Base-by-base conservation (phyloP, 2,113 vertebrate genomes). In the Cyanistes caeruleus region DNA sequence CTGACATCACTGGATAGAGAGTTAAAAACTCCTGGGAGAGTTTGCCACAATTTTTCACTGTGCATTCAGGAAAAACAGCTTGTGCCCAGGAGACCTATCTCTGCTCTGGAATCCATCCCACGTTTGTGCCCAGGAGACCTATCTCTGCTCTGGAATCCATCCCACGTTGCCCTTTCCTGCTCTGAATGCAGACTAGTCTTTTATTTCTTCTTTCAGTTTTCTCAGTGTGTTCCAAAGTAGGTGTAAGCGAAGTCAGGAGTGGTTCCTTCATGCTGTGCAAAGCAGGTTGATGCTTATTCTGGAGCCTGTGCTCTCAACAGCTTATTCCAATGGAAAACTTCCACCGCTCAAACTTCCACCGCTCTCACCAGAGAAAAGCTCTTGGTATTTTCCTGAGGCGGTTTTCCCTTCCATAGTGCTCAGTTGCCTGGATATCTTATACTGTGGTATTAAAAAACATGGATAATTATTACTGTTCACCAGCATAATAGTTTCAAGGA, bases 381-480 rank as follows among this genome's bases (percentile, higher is more conserved):
- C 52, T 78, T 0, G 0, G n/a, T 30, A 70, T 41, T 56, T 84
- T 69, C 73, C 64, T 0, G 1, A 73, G 41, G 73, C 1, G 0
- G 33, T 37, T 84, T 84, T 81, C 70, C 58, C 74, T 58, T 46
- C 62, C 0, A 13, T 43, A 76, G 10, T 2, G 65, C 74, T 85
- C 52, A 11, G 31, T 60, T 56, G 67, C 90, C 65, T 51, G 90
- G 75, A 63, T 43, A 39, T 90, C 72, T 88, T 46, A 69, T 27
- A 19, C 43, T 13, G n/a, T 0, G 1, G 62, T n/a, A 83, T 69
- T 86, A 77, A 60, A 93, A 92, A 81, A 31, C 68, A 62, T 1
- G 30, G 91, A 51, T 86, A 58, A 77, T 90, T 48, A 73, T 93
- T 94, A 63, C 76, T 69, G 84, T 55, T 96, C 35, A 0, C 62